phyloP scores from a whole-genome alignment of 1,140 invertebrate species.

The Periplaneta americana region DNA sequence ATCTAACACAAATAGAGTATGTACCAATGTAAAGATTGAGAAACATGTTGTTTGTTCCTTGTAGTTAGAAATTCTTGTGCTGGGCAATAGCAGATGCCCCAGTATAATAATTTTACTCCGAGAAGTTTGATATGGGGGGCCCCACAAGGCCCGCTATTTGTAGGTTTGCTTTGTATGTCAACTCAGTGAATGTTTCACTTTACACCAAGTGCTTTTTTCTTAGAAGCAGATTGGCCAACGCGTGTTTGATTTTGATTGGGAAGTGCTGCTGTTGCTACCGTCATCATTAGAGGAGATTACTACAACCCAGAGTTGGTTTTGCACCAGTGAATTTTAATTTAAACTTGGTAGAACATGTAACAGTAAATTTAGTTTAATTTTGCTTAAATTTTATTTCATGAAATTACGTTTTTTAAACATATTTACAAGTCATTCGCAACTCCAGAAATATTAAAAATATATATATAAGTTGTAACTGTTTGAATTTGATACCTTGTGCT shows the following conservation, averaged over 20 bases:
- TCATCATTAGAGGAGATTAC: neutral
- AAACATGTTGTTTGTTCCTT: neutral
- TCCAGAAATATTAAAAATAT: neutral
- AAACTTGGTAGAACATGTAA: neutral
- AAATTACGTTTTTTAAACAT: neutral
- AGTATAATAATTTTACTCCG: neutral
- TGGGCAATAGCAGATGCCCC: neutral
- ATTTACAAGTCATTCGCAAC: neutral
- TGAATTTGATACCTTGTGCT: too few species aligned
- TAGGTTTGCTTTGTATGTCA: neutral
- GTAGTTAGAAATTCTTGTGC: neutral
- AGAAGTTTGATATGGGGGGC: neutral
- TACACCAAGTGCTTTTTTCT: neutral
- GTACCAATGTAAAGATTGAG: neutral
- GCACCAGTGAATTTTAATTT: neutral
- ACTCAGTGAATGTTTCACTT: neutral
- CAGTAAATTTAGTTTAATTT: neutral
- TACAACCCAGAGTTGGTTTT: neutral
- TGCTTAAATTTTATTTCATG: neutral
- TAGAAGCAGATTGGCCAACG: neutral
- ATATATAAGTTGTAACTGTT: neutral
- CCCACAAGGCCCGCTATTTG: neutral
- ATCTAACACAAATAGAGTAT: neutral
- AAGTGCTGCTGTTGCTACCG: neutral
- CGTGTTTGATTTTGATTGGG: neutral